These are phyloP conservation scores for Scelioninae gen. 1 DNA, from an alignment of 2,888 invertebrate species.

Conservation along the genomic window DNA sequence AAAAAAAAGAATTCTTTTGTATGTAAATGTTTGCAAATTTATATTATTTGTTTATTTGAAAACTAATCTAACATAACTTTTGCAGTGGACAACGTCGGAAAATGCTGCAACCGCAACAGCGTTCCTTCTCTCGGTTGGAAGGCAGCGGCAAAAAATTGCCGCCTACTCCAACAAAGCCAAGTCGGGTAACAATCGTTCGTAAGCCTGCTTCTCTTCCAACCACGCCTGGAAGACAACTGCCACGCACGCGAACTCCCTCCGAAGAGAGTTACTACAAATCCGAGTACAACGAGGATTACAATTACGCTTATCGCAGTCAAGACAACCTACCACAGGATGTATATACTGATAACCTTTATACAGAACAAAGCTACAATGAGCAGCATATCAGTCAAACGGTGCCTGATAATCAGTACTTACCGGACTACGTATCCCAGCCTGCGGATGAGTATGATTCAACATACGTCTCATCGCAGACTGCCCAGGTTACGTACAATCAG, in stretches of 20 bases:
- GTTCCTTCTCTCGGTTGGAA: constrained; percentile 80
- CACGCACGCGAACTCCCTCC: constrained; percentile 81
- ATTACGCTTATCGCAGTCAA: constrained; percentile 89
- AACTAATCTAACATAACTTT: no score
- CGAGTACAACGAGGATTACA: constrained; percentile 89
- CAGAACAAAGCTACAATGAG: constrained; percentile 72
- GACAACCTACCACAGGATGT: constrained; percentile 86
- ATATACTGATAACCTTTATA: constrained; percentile 72
- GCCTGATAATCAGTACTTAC: constrained; percentile 76
- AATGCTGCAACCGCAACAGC: constrained; percentile 78
- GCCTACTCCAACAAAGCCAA: constrained; percentile 82
- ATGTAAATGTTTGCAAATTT: no score
- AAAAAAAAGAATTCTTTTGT: no score
- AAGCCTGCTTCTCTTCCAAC: constrained; percentile 85
- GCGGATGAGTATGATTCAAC: constrained; percentile 72
- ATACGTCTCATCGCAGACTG: constrained; percentile 66
- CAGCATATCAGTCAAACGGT: constrained; percentile 73
- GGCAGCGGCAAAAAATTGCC: constrained; percentile 83
- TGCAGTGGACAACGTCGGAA: constrained; percentile 76
- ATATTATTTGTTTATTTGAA: no score
- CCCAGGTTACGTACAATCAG: constrained; percentile 74
- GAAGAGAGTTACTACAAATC: constrained; percentile 84
- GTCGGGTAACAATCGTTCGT: constrained; percentile 77
- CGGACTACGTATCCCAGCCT: constrained; percentile 71
- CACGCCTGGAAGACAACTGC: constrained; percentile 86